Evolutionary conservation across 1,140 invertebrate genomes (phyloP).

Genomic region (Aphelinus atriplicis): DNA sequence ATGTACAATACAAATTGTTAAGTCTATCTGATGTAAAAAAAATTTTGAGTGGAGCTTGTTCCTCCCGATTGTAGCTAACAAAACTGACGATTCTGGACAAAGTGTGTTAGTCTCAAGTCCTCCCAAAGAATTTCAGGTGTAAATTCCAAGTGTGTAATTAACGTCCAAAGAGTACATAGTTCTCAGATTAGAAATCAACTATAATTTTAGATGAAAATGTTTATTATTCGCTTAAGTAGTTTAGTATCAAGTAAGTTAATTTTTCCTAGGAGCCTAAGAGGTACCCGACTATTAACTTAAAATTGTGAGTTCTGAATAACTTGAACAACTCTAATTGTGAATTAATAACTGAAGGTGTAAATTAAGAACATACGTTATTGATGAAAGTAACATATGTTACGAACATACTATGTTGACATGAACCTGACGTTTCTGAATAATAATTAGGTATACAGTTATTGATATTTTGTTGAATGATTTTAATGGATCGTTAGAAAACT

Average conservation of each 20-base stretch:
- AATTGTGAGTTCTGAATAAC: no score
- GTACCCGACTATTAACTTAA: no score
- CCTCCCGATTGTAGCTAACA: neutral
- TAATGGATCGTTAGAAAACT: slow-evolving; percentile 13
- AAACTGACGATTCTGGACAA: neutral
- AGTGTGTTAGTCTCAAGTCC: neutral
- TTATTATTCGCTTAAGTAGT: no score
- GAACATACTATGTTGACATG: no score
- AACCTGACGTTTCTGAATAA: no score
- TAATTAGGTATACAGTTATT: slow-evolving; percentile 23
- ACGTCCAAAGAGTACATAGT: slow-evolving; percentile 22
- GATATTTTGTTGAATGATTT: slow-evolving; percentile 30
- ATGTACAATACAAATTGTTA: slow-evolving; percentile 36
- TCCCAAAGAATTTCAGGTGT: slow-evolving; percentile 35
- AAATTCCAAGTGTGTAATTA: slow-evolving; percentile 33
- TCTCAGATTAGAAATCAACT: slow-evolving; percentile 15
- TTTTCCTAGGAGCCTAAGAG: no score
- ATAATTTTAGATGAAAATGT: no score
- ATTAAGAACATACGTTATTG: no score
- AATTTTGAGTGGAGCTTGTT: slow-evolving; percentile 26
- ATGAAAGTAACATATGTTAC: no score
- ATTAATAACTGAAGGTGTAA: slow-evolving; percentile 29
- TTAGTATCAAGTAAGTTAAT: no score
- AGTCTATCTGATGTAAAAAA: slow-evolving; percentile 25
- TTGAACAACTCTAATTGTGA: no score